A percentile compares a stretch with the other conserved stretches of the same genome.
Evolutionary conservation across 2,113 vertebrate genomes (phyloP).

Genomic region (Podarcis raffonei): DNA sequence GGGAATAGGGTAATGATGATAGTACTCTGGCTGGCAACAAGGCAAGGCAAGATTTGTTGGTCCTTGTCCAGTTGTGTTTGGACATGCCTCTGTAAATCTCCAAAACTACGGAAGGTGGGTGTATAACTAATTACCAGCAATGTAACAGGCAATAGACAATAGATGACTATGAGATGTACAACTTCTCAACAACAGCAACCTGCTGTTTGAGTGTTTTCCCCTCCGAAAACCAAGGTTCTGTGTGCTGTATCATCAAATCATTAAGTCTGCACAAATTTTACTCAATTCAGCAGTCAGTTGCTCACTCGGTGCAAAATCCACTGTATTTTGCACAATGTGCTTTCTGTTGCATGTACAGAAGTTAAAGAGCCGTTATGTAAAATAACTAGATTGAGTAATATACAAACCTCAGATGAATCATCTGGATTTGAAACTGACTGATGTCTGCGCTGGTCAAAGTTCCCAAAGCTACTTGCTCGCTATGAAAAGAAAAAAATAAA

Average conservation of each 20-base stretch:
- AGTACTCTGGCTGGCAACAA: background rate
- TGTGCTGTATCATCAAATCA: too few species aligned
- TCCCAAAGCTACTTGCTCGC: slow-evolving; percentile 82
- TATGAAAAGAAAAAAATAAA: slow-evolving; percentile 59
- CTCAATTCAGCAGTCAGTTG: background rate
- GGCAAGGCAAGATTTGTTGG: background rate
- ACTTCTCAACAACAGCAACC: background rate
- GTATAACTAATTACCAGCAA: background rate
- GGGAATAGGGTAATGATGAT: background rate
- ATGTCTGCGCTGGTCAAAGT: slow-evolving; percentile 76
- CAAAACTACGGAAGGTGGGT: background rate
- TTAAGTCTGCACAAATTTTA: background rate
- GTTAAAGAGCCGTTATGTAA: background rate
- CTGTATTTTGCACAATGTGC: background rate
- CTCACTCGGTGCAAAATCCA: background rate
- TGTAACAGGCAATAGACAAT: background rate
- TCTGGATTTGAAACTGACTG: slow-evolving; percentile 66
- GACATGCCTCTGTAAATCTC: background rate
- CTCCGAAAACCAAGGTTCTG: background rate
- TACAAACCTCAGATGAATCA: slow-evolving; percentile 72
- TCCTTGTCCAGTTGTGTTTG: background rate
- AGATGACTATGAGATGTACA: background rate
- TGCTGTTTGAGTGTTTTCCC: background rate
- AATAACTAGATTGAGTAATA: slow-evolving; percentile 40
- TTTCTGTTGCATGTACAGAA: slow-evolving; percentile 10